phyloP scores from a whole-genome alignment of 2,888 invertebrate species.

The Ornithoptera alexandrae region DNA sequence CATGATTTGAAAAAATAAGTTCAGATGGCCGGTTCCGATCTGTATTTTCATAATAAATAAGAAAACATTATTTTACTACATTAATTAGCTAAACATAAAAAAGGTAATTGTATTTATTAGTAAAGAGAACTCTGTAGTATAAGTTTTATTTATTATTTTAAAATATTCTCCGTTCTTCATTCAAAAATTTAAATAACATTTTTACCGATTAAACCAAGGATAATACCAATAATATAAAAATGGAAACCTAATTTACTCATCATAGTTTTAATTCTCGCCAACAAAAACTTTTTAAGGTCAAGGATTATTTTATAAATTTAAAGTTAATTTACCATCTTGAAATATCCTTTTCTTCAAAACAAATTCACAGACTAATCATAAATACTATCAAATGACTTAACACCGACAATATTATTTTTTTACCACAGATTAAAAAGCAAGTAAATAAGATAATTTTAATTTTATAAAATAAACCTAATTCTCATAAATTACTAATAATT shows the following conservation, averaged over 20 bases:
- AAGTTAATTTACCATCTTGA: slow-evolving; percentile 72
- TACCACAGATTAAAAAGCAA: neutral
- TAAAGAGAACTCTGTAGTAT: neutral
- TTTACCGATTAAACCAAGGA: slow-evolving; percentile 2
- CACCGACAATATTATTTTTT: slow-evolving; percentile 20
- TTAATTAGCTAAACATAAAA: neutral
- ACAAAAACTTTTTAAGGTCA: slow-evolving; percentile 21
- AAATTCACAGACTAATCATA: slow-evolving; percentile 18
- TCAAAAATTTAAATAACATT: slow-evolving; percentile 19
- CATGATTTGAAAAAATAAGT: neutral
- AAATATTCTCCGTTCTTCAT: slow-evolving; percentile 11
- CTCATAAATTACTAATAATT: neutral
- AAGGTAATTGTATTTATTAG: neutral
- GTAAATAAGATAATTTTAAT: neutral
- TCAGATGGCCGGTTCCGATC: slow-evolving; percentile 28
- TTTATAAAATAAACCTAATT: neutral
- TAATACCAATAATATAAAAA: slow-evolving; percentile 46
- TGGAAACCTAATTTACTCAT: slow-evolving; percentile 34
- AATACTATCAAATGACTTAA: slow-evolving; percentile 31
- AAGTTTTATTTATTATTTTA: neutral
- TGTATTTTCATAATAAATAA: neutral
- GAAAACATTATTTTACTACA: neutral
- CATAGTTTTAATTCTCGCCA: neutral
- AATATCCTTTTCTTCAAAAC: slow-evolving; percentile 33
- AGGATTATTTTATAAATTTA: slow-evolving; percentile 51